Evolutionary conservation across 2,113 vertebrate species (phyloP), one percentile per base, ranked within the genome.

Genomic region (Acanthochromis polyacanthus): DNA sequence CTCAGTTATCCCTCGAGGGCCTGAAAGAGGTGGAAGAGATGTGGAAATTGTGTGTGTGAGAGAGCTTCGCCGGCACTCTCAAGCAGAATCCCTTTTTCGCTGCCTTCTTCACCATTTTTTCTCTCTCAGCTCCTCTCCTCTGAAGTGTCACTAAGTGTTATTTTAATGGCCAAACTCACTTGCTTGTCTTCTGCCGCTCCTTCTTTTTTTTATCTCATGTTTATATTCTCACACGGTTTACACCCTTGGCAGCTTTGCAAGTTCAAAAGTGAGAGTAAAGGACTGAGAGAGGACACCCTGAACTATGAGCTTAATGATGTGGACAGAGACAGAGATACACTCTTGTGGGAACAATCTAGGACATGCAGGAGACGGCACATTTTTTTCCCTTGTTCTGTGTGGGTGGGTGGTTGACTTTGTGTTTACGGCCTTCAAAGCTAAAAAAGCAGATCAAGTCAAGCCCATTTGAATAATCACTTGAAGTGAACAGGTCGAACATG

Each of bases 291-390:
- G 79, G 70, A 88, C 76, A 63, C 46, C 19, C 40, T 79, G 79
- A 88, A 62, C 86, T 68, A 10, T 43, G 61, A 74, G 69, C 75
- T 59, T 56, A 77, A 88, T 64, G 69, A 67, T 79, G 61, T 30
- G 48, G 45, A 62, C 46, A 11, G 43, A 55, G 32, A 65, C 22
- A 72, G 53, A 64, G 32, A 36, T 60, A 25, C 59, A 12, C 65
- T 63, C 52, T 23, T 36, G 64, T 16, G 8, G 48, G 63, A 82
- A 88, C 71, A 43, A 59, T 72, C 19, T 48, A 71, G 64, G 65
- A 72, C 69, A 56, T 51, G 55, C 77, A 69, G 60, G 32, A 66
- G 61, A 70, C 45, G 7, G 57, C 45, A 55, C 19, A 36, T 43
- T 65, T 53, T 36, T 58, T 32, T 71, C 50, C 65, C 52, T n/a